phyloP scores from a whole-genome alignment of 2,113 vertebrate species.

The Meleagris gallopavo region DNA sequence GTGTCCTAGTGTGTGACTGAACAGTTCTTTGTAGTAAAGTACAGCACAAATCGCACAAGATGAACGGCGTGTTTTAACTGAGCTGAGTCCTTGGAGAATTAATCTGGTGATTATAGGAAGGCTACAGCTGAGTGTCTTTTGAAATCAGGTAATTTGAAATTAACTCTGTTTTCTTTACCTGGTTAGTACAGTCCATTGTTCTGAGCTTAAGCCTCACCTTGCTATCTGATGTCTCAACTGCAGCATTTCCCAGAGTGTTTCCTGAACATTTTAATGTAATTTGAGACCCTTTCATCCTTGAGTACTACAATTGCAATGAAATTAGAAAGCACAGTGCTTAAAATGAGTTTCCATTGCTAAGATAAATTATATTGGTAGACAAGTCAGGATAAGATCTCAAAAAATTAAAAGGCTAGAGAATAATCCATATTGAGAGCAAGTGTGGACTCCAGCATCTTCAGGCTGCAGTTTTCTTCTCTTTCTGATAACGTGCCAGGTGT shows the following conservation, averaged over 20 bases:
- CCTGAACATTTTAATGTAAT: neutral
- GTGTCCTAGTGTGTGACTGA: neutral
- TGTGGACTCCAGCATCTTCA: neutral
- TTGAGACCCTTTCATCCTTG: neutral
- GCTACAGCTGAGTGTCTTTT: neutral
- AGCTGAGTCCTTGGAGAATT: neutral
- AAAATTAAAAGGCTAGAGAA: neutral
- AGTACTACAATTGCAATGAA: neutral
- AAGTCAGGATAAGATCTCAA: neutral
- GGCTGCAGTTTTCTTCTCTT: neutral
- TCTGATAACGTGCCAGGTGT: neutral
- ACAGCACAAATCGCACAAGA: neutral
- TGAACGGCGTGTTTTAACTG: neutral
- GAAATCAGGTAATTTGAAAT: conserved; percentile 31
- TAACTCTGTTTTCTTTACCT: neutral
- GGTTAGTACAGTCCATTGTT: neutral
- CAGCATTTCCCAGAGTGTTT: neutral
- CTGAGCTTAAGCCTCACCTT: neutral
- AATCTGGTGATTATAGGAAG: neutral
- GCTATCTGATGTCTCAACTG: neutral
- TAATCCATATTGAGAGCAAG: neutral
- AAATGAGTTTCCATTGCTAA: neutral
- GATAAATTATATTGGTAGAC: neutral
- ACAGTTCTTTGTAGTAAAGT: neutral
- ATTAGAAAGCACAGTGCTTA: neutral